Conservation (phyloP, 2,888 invertebrate species). For the Spilosoma lubricipeda region DNA sequence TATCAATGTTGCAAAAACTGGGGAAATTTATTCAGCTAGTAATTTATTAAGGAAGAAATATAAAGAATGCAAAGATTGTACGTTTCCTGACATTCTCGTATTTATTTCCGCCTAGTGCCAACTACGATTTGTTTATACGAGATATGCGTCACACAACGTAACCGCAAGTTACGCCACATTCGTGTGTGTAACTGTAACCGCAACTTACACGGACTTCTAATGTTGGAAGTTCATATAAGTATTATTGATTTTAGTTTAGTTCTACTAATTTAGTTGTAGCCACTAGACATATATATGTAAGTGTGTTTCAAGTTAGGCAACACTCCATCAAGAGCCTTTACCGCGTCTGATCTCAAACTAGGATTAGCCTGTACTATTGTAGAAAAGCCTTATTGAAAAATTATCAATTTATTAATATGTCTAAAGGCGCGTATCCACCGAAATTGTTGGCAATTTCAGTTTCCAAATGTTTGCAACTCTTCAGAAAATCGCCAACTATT, state of each 20-base stretch:
- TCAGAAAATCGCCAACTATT: no score
- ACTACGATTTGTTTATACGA: background rate
- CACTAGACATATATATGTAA: background rate
- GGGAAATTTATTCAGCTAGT: no score
- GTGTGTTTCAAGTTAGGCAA: background rate
- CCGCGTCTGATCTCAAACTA: no score
- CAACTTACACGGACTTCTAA: background rate
- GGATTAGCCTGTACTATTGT: no score
- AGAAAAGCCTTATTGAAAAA: no score
- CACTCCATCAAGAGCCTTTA: background rate
- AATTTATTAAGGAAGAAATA: no score
- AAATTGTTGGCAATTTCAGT: no score
- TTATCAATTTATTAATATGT: no score
- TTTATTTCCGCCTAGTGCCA: slow-evolving; percentile 2
- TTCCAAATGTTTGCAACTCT: no score
- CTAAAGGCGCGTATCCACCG: no score
- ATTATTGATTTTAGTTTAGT: background rate
- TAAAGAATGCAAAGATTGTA: background rate
- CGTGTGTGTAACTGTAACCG: slow-evolving; percentile 9
- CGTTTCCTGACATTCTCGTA: slow-evolving; percentile 8
- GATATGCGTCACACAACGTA: slow-evolving; percentile 5
- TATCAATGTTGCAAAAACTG: no score
- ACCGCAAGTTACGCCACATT: slow-evolving; percentile 6
- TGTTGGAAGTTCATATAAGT: background rate
- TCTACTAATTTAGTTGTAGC: background rate